These are phyloP conservation scores for Melipona beecheii DNA, from an alignment of 2,888 invertebrate species.

Conservation along the genomic window DNA sequence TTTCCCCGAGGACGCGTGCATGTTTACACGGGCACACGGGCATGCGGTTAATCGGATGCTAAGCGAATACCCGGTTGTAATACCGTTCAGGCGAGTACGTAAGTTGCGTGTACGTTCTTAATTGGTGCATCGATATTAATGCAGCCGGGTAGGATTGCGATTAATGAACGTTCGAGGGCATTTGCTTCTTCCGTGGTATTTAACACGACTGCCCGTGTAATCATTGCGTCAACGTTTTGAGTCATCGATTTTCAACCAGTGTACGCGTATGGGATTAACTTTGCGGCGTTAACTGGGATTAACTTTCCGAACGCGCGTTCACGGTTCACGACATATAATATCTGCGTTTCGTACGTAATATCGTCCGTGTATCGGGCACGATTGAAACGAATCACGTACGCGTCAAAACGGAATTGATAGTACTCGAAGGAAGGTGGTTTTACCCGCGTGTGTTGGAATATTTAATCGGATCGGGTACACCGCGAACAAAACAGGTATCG, in stretches of 20 bases:
- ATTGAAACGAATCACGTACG: not conserved
- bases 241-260: constrained; percentile 1
- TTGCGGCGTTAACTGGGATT: not conserved
- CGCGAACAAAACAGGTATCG: constrained; percentile 30
- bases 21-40: not conserved
- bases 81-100: constrained; percentile 5
- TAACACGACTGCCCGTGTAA: constrained; percentile 1
- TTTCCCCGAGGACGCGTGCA: constrained; percentile 37
- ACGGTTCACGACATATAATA: not conserved
- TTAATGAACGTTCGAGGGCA: constrained; percentile 29
- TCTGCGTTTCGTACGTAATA: not conserved
- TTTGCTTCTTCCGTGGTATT: not conserved
- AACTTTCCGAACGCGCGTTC: not conserved
- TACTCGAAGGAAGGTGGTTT: constrained; percentile 27
- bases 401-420: constrained; percentile 23
- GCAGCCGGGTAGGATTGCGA: constrained; percentile 9
- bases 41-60: constrained; percentile 34
- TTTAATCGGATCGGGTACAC: constrained; percentile 37
- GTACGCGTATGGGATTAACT: not conserved
- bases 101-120: constrained; percentile 44
- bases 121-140: constrained; percentile 47
- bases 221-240: constrained; percentile 15
- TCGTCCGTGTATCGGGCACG: not conserved
- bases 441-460: constrained; percentile 35
- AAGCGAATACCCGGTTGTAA: constrained; percentile 7